Evolutionary conservation across 2,797 vertebrate genomes (phyloP).

Genomic region (Bucorvus abyssinicus): DNA sequence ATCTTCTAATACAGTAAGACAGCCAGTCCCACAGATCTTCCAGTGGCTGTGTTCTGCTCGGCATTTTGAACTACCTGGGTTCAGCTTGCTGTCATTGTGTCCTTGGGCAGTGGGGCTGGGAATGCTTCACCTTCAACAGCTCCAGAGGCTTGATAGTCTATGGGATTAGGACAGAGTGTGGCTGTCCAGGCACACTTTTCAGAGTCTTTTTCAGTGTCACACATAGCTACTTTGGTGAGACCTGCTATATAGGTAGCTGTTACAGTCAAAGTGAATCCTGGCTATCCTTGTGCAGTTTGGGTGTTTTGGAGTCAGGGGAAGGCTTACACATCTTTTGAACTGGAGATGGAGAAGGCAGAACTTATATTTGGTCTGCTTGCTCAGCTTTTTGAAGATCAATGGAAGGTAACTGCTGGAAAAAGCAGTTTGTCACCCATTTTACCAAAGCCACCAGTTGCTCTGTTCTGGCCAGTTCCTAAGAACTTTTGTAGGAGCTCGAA

Average conservation of each 20-base stretch:
- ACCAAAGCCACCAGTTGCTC: not conserved
- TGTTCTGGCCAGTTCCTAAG: not conserved
- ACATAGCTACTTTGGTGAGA: not conserved
- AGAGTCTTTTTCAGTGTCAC: not conserved
- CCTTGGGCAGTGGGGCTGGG: not conserved
- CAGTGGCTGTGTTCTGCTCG: not conserved
- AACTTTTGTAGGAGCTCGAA: not conserved
- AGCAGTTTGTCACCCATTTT: not conserved
- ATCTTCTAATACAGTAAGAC: constrained; percentile 91
- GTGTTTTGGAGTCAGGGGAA: not conserved
- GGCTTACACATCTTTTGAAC: not conserved
- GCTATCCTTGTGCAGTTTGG: not conserved
- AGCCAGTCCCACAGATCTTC: not conserved
- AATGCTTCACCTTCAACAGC: not conserved
- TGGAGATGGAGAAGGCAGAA: not conserved
- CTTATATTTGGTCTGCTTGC: not conserved
- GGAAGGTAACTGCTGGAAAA: not conserved
- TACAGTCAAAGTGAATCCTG: not conserved
- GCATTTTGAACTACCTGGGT: not conserved
- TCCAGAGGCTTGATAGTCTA: accelerated
- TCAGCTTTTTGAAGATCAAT: not conserved
- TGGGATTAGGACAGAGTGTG: not conserved
- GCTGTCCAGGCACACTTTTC: not conserved
- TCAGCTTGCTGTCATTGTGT: not conserved
- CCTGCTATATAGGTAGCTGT: not conserved